Evolutionary conservation across 2,113 vertebrate species (phyloP).

Genomic region (Tyrannus savana): DNA sequence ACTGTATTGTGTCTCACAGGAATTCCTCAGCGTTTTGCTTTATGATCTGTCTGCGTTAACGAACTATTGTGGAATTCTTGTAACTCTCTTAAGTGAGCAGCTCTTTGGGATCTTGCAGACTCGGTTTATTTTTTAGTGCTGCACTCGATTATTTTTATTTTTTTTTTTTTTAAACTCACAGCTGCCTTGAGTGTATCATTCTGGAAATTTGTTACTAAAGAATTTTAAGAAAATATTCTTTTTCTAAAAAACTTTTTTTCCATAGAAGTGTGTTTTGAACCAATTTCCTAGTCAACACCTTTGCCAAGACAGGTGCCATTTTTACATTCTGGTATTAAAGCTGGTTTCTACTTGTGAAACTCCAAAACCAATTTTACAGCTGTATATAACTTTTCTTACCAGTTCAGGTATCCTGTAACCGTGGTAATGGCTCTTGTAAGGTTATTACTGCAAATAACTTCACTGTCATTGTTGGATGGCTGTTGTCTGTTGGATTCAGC

Average conservation of each 20-base stretch:
- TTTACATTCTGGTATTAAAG: slow-evolving; percentile 28
- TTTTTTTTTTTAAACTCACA: slow-evolving; percentile 1
- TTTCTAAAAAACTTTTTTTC: slow-evolving; percentile 3
- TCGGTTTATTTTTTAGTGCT: slow-evolving; percentile 21
- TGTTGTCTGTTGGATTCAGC: not conserved
- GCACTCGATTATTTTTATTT: not conserved
- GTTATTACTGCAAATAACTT: not conserved
- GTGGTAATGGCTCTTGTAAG: not conserved
- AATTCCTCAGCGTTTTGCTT: slow-evolving; percentile 4
- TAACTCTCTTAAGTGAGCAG: slow-evolving; percentile 25
- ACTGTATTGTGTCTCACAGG: not conserved
- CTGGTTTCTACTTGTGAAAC: slow-evolving; percentile 20
- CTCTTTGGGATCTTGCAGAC: slow-evolving; percentile 47
- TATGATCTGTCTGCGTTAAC: not conserved
- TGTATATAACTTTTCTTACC: slow-evolving; percentile 21
- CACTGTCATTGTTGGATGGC: not conserved
- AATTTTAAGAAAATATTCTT: slow-evolving; percentile 27
- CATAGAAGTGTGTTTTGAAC: slow-evolving; percentile 15
- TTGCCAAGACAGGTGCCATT: not conserved
- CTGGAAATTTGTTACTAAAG: slow-evolving; percentile 44
- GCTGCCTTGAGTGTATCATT: slow-evolving; percentile 47
- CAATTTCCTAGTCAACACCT: slow-evolving; percentile 17
- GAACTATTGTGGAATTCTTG: not conserved
- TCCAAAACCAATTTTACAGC: slow-evolving; percentile 2
- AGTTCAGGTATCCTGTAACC: not conserved